These are phyloP conservation scores for Catalaphyllia jardinei DNA, from an alignment of 64 coral and sea anemone genomes.

Conservation along the genomic window DNA sequence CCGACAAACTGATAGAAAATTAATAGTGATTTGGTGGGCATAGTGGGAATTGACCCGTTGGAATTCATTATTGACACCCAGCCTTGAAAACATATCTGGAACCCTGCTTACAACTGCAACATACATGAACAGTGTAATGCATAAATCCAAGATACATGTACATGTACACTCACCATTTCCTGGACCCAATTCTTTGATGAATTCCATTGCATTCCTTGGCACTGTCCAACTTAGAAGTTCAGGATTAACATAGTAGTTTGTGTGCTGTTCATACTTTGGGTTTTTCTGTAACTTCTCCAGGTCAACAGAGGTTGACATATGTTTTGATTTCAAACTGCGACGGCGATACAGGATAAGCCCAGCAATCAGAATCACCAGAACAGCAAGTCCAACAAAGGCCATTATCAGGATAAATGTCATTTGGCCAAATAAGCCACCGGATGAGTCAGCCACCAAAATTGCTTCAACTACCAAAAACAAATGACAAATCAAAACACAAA, in stretches of 20 bases:
- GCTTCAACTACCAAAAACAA: conserved; percentile 12
- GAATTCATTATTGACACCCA: too few species aligned
- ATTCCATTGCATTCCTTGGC: conserved; percentile 77
- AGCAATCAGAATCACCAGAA: neutral
- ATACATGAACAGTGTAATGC: too few species aligned
- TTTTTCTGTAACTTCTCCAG: conserved; percentile 69
- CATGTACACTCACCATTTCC: conserved; percentile 43
- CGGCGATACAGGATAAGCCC: neutral
- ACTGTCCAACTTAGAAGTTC: conserved; percentile 71
- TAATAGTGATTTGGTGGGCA: too few species aligned
- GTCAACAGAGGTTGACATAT: conserved; percentile 51
- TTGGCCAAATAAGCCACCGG: neutral
- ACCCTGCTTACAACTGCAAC: too few species aligned
- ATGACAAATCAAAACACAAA: neutral
- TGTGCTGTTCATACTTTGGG: conserved; percentile 70
- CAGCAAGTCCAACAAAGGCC: neutral
- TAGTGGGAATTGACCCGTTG: too few species aligned
- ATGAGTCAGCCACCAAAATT: neutral
- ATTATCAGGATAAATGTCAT: neutral
- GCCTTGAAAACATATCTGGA: too few species aligned
- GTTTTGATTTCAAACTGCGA: conserved; percentile 20
- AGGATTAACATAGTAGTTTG: conserved; percentile 51
- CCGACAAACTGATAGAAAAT: too few species aligned
- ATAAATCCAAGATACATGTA: too few species aligned
- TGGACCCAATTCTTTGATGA: conserved; percentile 72